These are phyloP conservation scores for Diorhabda carinulata DNA, from an alignment of 1,140 invertebrate species.

Conservation along the genomic window DNA sequence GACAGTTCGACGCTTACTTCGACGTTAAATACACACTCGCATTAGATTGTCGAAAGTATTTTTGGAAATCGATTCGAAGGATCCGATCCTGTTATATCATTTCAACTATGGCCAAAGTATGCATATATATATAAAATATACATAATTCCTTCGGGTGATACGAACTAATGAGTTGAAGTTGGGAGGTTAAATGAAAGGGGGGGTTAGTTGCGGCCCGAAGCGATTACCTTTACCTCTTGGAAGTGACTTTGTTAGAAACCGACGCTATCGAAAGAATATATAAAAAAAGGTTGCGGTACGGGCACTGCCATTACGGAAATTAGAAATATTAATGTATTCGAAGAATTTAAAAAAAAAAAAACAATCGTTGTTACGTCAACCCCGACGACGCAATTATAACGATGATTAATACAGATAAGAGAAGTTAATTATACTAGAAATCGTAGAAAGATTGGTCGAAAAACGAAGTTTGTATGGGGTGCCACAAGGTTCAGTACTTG, in stretches of 20 bases:
- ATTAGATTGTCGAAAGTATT: no score
- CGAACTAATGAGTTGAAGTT: constrained; percentile 23
- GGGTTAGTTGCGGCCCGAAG: constrained; percentile 15
- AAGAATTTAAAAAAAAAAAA: not conserved
- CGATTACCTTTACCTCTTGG: not conserved
- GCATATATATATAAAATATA: constrained; percentile 8
- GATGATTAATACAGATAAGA: no score
- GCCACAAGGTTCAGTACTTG: no score
- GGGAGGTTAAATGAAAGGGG: constrained; percentile 19
- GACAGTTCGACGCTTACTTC: no score
- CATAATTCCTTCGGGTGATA: constrained; percentile 13
- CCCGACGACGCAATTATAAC: no score
- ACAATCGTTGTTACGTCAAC: no score
- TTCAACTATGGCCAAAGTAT: constrained; percentile 14
- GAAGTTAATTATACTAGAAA: no score
- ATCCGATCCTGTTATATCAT: constrained; percentile 4
- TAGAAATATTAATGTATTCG: not conserved
- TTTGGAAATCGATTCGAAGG: no score
- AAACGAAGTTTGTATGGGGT: no score
- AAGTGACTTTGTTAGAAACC: constrained; percentile 15
- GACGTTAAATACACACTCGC: no score
- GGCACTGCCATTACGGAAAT: not conserved
- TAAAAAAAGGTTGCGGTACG: not conserved
- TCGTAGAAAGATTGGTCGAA: no score
- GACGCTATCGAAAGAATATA: not conserved